Evolutionary conservation across 2,888 invertebrate species (phyloP), one percentile per base, ranked within the genome.

Genomic region (Ectobius pallidus): DNA sequence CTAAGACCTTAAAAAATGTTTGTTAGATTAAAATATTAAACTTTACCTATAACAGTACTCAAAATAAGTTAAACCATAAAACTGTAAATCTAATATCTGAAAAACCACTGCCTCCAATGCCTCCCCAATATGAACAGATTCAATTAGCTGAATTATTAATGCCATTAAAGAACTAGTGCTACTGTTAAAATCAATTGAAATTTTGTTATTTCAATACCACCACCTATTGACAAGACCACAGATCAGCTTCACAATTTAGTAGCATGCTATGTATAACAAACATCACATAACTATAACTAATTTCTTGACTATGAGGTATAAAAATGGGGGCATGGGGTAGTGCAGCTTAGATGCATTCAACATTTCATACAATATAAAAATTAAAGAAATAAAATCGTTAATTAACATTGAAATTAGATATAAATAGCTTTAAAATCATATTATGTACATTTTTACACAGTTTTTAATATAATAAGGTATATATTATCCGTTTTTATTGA

Each of bases 401-500:
- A 58, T 27, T 14, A 58, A 58, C 58, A 58, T 16, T n/a, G 2
- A 30, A 58, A 30, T 58, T 6, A 58, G 27, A 58, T 30, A 30
- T 25, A 30, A 58, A 9, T 30, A 1, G 30, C 1, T 32, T n/a
- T 30, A n/a, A 25, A 58, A 30, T 7, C 11, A 52, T 25, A 58
- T n/a, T 32, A 58, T 58, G 58, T 30, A 58, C n/a, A 58, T 30
- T 16, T 58, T 16, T 58, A 30, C 30, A 58, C 27, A 6, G 58
- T 16, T 58, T 14, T 58, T 22, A 16, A 7, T 58, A n/a, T 14
- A 58, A 58, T 58, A 22, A 34, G 44, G 16, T 27, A 65, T 27
- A 27, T 69, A 27, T 44, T 52, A 72, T 72, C 72, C 72, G 72
- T 72, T 72, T 72, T 72, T 63, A 72, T 72, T 72, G 72, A 72